Evolutionary conservation across 2,113 vertebrate species (phyloP).

Genomic region (Speoplatyrhinus poulsoni): DNA sequence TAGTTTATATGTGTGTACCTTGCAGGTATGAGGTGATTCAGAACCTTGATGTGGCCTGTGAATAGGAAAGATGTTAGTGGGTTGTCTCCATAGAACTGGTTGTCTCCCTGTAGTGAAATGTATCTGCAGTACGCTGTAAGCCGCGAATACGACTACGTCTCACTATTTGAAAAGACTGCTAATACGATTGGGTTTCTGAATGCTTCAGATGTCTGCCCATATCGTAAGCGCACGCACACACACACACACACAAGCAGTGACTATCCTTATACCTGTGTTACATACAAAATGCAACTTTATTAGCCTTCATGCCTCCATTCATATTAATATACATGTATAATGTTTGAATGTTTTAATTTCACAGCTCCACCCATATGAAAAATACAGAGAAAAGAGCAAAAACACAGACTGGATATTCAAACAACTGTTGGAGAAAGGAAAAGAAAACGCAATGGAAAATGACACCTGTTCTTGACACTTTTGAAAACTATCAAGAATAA

Average conservation of each 20-base stretch:
- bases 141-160: constrained; percentile 4
- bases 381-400: constrained; percentile 92
- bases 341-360: constrained; percentile 98
- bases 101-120: not conserved
- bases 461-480: constrained; percentile 90
- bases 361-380: constrained; percentile 99
- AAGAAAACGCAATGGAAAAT: constrained; percentile 80
- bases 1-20: too few species aligned
- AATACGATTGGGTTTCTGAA: constrained; percentile 52
- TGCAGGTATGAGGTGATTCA: too few species aligned
- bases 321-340: constrained; percentile 99
- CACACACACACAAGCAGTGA: constrained; percentile 27
- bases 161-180: constrained; percentile 38
- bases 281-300: constrained; percentile 99
- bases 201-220: constrained; percentile 44
- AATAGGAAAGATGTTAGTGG: too few species aligned
- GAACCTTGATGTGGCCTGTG: too few species aligned
- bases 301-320: constrained; percentile 99
- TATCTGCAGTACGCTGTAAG: not conserved
- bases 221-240: constrained; percentile 47
- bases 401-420: constrained; percentile 97
- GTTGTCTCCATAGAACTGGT: not conserved
- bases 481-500: constrained; percentile 87
- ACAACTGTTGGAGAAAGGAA: constrained; percentile 81
- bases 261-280: constrained; percentile 70